phyloP scores from a whole-genome alignment of 2,113 vertebrate genomes.

The Nerophis ophidion region DNA sequence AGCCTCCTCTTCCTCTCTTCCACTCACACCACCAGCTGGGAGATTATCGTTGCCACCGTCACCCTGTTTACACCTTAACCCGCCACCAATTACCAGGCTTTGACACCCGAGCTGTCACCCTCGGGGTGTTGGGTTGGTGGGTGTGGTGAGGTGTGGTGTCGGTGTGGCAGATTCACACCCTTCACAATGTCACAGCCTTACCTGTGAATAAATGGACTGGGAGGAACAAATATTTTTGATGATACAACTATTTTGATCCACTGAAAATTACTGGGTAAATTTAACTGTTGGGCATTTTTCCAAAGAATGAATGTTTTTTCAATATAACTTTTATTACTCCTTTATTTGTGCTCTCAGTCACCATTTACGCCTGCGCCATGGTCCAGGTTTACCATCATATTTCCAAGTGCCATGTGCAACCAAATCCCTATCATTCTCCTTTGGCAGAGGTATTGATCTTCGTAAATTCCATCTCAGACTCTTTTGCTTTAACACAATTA shows the following conservation, averaged over 20 bases:
- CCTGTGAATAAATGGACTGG: slow-evolving; percentile 40
- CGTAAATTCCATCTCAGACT: too few relatives aligned
- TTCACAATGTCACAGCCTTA: slow-evolving; percentile 50
- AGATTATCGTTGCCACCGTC: slow-evolving; percentile 65
- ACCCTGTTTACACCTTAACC: slow-evolving; percentile 73
- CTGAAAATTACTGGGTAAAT: too few relatives aligned
- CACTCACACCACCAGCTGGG: slow-evolving; percentile 59
- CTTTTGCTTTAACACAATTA: too few relatives aligned
- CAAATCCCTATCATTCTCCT: too few relatives aligned
- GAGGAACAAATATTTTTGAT: neutral
- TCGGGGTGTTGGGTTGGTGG: slow-evolving; percentile 7
- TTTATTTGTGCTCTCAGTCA: too few relatives aligned
- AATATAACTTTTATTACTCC: too few relatives aligned
- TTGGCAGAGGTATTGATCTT: too few relatives aligned
- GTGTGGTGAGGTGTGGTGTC: slow-evolving; percentile 21
- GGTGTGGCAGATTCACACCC: slow-evolving; percentile 44
- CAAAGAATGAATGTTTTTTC: too few relatives aligned
- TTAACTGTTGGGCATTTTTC: too few relatives aligned
- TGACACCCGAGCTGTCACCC: slow-evolving; percentile 63
- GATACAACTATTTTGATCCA: neutral
- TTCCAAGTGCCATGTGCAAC: too few relatives aligned
- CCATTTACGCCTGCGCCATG: too few relatives aligned
- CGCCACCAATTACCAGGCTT: slow-evolving; percentile 70
- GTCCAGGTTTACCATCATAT: too few relatives aligned
- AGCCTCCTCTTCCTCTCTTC: slow-evolving; percentile 34